These are phyloP conservation scores for Sphenopsis melanotis DNA, from an alignment of 2,797 vertebrate species.

Conservation along the genomic window DNA sequence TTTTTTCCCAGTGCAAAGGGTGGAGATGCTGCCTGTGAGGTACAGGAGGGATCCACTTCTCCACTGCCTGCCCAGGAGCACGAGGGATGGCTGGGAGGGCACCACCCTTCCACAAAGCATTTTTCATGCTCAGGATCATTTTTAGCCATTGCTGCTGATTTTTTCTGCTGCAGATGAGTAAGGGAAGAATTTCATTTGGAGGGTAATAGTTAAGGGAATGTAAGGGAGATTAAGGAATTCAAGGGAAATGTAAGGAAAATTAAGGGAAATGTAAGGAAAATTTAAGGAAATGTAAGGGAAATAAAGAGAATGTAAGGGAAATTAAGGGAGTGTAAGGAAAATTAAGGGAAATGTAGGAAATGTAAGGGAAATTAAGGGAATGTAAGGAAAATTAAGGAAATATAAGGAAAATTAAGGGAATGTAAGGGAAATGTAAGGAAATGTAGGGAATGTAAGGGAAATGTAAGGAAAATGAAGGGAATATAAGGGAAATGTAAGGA, in stretches of 20 bases:
- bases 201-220: neutral
- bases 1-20: neutral
- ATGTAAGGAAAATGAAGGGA: no score
- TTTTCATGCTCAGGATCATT: neutral
- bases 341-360: no score
- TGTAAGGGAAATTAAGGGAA: no score
- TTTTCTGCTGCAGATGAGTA: fast-evolving
- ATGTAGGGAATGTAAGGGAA: neutral
- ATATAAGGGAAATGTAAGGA: neutral
- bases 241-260: neutral
- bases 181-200: neutral
- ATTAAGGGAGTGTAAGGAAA: no score
- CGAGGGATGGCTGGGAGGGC: neutral
- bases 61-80: neutral
- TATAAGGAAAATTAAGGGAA: no score
- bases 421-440: no score
- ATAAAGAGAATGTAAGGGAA: neutral
- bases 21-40: neutral
- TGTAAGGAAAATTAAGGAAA: no score
- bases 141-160: neutral
- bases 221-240: no score
- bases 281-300: neutral
- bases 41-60: fast-evolving
- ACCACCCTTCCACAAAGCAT: fast-evolving
- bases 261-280: no score